Evolutionary conservation across 2,113 vertebrate species (phyloP).

Genomic region (Scolopax mira): DNA sequence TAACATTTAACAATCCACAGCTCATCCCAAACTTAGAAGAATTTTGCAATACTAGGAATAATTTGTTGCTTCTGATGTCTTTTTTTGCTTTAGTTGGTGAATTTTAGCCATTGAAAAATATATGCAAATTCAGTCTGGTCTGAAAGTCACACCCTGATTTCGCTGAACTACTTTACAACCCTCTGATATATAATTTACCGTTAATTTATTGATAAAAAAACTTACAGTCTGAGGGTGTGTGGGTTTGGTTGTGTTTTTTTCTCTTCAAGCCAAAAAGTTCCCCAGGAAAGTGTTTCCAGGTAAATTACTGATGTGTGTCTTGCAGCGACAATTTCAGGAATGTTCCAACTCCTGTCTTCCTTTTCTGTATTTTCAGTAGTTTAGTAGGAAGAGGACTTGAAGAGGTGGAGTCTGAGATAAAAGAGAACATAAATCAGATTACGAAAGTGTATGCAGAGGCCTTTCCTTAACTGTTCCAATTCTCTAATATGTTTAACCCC

Average conservation of each 20-base stretch:
- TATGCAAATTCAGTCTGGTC: not conserved
- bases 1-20: not conserved
- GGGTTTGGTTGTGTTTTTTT: not conserved
- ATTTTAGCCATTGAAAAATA: not conserved
- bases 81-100: not conserved
- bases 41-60: not conserved
- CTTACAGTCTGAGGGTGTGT: not conserved
- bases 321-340: not conserved
- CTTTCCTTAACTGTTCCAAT: conserved; percentile 33
- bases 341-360: not conserved
- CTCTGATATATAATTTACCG: not conserved
- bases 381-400: not conserved
- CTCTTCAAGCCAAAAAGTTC: not conserved
- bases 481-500: conserved; percentile 43
- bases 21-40: not conserved
- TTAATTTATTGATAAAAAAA: not conserved
- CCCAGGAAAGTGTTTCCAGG: not conserved
- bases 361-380: conserved; percentile 11
- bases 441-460: not conserved
- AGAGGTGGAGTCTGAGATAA: conserved; percentile 46
- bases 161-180: not conserved
- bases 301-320: not conserved
- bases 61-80: not conserved
- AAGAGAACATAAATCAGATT: conserved; percentile 57
- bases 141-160: not conserved